A percentile compares a stretch with the other conserved stretches of the same genome.
These are phyloP conservation scores for Epinephelus coioides DNA, from an alignment of 2,797 vertebrate species.

Conservation along the genomic window DNA sequence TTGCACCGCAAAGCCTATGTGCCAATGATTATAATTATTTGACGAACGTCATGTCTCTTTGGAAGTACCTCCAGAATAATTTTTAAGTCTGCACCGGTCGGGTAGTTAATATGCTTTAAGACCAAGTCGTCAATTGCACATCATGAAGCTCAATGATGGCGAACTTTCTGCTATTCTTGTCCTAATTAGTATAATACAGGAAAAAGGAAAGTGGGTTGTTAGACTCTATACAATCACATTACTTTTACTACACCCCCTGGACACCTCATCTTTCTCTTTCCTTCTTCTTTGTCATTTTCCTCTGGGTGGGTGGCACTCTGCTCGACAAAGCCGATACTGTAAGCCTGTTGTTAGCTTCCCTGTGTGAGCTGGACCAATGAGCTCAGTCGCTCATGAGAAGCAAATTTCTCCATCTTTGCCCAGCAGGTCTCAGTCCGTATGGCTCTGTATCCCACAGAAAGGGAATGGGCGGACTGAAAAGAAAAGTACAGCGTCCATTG, in stretches of 20 bases:
- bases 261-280: constrained; percentile 30
- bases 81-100: constrained; percentile 69
- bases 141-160: constrained; percentile 66
- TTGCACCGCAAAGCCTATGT: constrained; percentile 72
- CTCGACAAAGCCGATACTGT: constrained; percentile 47
- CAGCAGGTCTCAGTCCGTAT: constrained; percentile 66
- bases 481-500: constrained; percentile 71
- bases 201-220: constrained; percentile 57
- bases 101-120: constrained; percentile 78
- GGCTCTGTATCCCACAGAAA: constrained; percentile 63
- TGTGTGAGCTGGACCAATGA: constrained; percentile 66
- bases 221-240: constrained; percentile 12
- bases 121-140: constrained; percentile 68
- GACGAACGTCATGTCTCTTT: constrained; percentile 76
- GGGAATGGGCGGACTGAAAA: constrained; percentile 62
- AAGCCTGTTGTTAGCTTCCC: constrained; percentile 56
- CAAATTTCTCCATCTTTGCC: constrained; percentile 66
- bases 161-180: constrained; percentile 47
- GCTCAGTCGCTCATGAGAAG: constrained; percentile 69
- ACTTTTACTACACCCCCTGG: neutral
- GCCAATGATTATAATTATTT: constrained; percentile 82
- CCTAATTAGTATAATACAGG: constrained; percentile 52
- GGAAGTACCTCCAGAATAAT: constrained; percentile 67
- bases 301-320: constrained; percentile 45
- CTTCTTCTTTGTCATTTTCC: constrained; percentile 23